A percentile compares a stretch with the other conserved stretches of the same genome.
Evolutionary conservation across 2,888 invertebrate species (phyloP).

Genomic region (Drosophila silvestris): DNA sequence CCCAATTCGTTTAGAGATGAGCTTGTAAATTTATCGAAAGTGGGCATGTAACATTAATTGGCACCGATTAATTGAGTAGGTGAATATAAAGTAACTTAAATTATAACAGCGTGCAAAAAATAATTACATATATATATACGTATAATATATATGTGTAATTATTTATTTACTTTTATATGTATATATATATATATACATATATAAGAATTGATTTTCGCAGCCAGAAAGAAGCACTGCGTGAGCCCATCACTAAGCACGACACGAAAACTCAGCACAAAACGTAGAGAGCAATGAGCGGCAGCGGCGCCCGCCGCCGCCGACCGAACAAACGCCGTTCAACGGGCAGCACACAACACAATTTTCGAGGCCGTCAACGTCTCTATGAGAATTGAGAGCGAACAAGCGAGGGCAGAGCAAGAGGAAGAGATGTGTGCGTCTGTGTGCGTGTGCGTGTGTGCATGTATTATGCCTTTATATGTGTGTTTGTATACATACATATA

Average conservation of each 20-base stretch:
- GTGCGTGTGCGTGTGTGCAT: constrained; percentile 6
- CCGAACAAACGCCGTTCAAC: constrained; percentile 33
- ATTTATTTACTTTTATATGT: neutral
- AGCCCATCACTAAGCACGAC: constrained; percentile 43
- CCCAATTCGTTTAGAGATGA: constrained; percentile 34
- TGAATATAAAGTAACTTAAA: neutral
- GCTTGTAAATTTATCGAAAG: constrained; percentile 18
- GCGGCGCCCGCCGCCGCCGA: constrained; percentile 43
- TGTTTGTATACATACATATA: constrained; percentile 13
- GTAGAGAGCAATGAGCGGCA: constrained; percentile 64
- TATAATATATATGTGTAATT: neutral
- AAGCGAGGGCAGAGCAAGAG: constrained; percentile 37
- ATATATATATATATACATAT: too few relatives aligned
- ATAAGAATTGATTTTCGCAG: neutral
- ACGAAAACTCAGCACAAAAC: constrained; percentile 69
- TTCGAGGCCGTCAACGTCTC: constrained; percentile 58
- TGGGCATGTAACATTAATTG: constrained; percentile 1
- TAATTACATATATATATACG: neutral
- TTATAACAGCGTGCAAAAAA: neutral
- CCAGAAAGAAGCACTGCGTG: neutral
- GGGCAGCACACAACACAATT: constrained; percentile 34
- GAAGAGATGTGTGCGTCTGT: constrained; percentile 22
- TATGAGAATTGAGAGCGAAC: constrained; percentile 37
- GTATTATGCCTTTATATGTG: constrained; percentile 9
- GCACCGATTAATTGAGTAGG: neutral